Conservation (phyloP, 2,888 invertebrate genomes). For the Ypsolopha scabrella region DNA sequence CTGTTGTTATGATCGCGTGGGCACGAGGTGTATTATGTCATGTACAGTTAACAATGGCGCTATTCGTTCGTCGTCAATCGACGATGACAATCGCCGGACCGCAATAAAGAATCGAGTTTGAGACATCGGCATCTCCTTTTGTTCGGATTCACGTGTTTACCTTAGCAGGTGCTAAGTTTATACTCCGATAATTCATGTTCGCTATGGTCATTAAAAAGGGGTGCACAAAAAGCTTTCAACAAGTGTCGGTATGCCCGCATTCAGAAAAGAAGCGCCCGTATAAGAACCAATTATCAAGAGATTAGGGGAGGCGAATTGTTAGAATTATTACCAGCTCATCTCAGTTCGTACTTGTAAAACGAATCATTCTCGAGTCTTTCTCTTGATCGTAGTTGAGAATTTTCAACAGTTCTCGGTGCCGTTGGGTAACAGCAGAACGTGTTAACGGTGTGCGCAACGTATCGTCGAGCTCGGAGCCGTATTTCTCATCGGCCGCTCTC, state of each 20-base stretch:
- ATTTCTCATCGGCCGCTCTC: slow-evolving; percentile 49
- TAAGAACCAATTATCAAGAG: slow-evolving; percentile 37
- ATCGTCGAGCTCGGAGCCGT: slow-evolving; percentile 41
- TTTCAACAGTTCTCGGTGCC: slow-evolving; percentile 9
- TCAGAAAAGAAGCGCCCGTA: slow-evolving; percentile 39
- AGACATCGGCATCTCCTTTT: slow-evolving; percentile 30
- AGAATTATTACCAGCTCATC: background rate
- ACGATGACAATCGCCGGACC: slow-evolving; percentile 42
- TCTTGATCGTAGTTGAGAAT: background rate
- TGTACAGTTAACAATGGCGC: slow-evolving; percentile 37
- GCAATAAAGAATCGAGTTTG: slow-evolving; percentile 40
- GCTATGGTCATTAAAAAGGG: background rate
- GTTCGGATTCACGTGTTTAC: slow-evolving; percentile 17
- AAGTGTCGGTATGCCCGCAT: slow-evolving; percentile 44
- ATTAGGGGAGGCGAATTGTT: slow-evolving; percentile 26
- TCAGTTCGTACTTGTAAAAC: background rate
- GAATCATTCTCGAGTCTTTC: no score
- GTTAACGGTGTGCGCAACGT: slow-evolving; percentile 55
- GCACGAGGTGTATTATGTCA: slow-evolving; percentile 42
- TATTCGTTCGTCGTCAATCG: slow-evolving; percentile 36
- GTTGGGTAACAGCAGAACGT: slow-evolving; percentile 65
- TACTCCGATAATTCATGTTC: background rate
- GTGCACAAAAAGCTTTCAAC: slow-evolving; percentile 7
- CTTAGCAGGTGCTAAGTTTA: background rate
- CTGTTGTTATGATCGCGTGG: slow-evolving; percentile 25